Conservation (phyloP, 2,113 vertebrate species). For the Mastomys natalensis region DNA sequence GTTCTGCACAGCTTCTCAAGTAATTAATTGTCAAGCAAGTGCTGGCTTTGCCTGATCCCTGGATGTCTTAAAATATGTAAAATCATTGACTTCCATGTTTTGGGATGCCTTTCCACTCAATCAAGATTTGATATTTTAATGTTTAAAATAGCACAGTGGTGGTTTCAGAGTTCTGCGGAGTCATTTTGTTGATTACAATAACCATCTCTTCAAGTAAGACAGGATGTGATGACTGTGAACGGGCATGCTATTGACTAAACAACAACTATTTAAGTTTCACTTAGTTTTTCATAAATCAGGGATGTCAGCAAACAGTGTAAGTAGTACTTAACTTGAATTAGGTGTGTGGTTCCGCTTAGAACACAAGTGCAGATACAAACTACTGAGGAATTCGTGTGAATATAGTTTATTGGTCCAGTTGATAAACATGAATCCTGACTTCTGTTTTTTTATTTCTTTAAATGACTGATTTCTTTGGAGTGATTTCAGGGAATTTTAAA, state of each 20-base stretch:
- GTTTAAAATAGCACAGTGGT: not conserved
- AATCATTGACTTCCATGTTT: constrained; percentile 6
- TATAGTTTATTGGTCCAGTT: not conserved
- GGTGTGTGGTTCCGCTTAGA: not conserved
- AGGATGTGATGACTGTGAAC: not conserved
- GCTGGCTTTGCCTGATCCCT: not conserved
- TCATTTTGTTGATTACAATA: not conserved
- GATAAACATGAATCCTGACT: not conserved
- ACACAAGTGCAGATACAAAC: not conserved
- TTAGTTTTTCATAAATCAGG: constrained; percentile 46
- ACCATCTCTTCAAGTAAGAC: not conserved
- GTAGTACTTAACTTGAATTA: not conserved
- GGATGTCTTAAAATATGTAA: constrained; percentile 38
- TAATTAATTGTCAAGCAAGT: constrained; percentile 60
- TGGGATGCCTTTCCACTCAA: not conserved
- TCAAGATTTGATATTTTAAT: constrained; percentile 46
- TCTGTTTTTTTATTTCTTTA: constrained; percentile 35
- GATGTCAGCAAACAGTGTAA: not conserved
- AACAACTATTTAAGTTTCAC: constrained; percentile 6
- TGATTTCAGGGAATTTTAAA: constrained; percentile 5
- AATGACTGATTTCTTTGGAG: not conserved
- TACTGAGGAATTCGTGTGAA: not conserved
- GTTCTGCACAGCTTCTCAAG: constrained; percentile 57
- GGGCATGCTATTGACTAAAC: not conserved
- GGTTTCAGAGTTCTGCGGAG: constrained; percentile 31